A percentile compares a stretch with the other conserved stretches of the same genome.
phyloP scores from a whole-genome alignment of 2,797 vertebrate genomes.

The Margarornis squamiger region DNA sequence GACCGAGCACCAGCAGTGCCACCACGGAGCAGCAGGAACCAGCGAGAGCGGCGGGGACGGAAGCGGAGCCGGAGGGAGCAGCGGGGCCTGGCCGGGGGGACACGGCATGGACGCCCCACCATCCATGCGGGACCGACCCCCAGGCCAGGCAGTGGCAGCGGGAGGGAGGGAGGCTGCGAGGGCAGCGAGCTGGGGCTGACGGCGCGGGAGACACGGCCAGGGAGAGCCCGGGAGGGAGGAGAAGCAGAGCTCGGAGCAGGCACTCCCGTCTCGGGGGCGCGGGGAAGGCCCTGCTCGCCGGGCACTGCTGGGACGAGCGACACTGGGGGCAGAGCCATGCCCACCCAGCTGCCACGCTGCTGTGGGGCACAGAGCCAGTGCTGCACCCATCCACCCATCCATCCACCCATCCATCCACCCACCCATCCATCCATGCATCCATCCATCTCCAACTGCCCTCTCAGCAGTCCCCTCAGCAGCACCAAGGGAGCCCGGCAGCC shows the following conservation, averaged over 20 bases:
- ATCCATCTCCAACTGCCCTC: neutral
- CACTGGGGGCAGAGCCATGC: neutral
- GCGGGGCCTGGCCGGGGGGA: fast-evolving
- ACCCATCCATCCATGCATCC: neutral
- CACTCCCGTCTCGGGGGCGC: neutral
- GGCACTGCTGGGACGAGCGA: neutral
- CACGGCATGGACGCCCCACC: neutral
- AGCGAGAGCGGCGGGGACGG: neutral
- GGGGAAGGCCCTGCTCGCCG: neutral
- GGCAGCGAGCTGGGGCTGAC: neutral
- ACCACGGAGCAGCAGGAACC: fast-evolving
- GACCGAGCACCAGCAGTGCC: neutral
- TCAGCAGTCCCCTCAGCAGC: neutral
- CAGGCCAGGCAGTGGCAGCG: neutral
- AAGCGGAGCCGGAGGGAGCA: neutral
- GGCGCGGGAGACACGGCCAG: neutral
- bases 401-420: neutral
- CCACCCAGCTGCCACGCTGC: neutral
- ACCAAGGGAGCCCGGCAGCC: neutral
- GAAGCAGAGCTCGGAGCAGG: neutral
- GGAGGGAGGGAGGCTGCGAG: neutral
- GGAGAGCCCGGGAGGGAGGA: neutral
- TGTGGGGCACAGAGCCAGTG: neutral
- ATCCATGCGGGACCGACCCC: fast-evolving
- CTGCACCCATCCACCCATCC: neutral